These are phyloP conservation scores for Musca vetustissima DNA, from an alignment of 1,140 invertebrate species.

Conservation along the genomic window DNA sequence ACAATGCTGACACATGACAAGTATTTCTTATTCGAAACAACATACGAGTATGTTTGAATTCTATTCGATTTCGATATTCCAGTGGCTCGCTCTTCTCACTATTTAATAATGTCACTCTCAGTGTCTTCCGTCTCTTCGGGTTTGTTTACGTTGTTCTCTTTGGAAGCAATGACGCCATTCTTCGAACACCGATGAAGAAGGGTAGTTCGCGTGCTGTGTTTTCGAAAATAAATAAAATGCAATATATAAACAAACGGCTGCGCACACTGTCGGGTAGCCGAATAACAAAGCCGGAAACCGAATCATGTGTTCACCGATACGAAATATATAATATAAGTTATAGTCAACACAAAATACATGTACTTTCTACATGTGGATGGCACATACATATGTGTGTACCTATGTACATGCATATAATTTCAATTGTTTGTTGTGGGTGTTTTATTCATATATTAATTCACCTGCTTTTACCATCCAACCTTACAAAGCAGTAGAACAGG, in stretches of 20 bases:
- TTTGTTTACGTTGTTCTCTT: slow-evolving; percentile 4
- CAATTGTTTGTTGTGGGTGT: too few relatives aligned
- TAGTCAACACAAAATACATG: background rate
- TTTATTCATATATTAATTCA: too few relatives aligned
- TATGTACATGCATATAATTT: too few relatives aligned
- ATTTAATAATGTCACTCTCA: background rate
- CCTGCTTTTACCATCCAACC: too few relatives aligned
- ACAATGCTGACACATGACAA: too few relatives aligned
- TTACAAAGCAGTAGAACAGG: too few relatives aligned
- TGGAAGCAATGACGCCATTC: slow-evolving; percentile 6
- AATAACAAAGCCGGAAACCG: background rate
- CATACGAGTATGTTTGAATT: background rate
- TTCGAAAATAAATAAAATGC: background rate
- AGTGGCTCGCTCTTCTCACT: background rate
- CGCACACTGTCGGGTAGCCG: background rate
- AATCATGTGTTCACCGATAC: background rate
- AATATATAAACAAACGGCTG: slow-evolving; percentile 7
- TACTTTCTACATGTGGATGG: too few relatives aligned
- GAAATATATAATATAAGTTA: too few relatives aligned
- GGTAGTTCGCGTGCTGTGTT: background rate
- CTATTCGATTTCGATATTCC: background rate
- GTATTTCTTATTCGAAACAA: too few relatives aligned
- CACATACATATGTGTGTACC: too few relatives aligned
- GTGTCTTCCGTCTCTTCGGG: background rate
- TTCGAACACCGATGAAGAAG: background rate